Evolutionary conservation across 37 sponge, comb jelly and placozoan species (phyloP), one percentile per base, ranked within the genome.

Genomic region (Amphimedon queenslandica): DNA sequence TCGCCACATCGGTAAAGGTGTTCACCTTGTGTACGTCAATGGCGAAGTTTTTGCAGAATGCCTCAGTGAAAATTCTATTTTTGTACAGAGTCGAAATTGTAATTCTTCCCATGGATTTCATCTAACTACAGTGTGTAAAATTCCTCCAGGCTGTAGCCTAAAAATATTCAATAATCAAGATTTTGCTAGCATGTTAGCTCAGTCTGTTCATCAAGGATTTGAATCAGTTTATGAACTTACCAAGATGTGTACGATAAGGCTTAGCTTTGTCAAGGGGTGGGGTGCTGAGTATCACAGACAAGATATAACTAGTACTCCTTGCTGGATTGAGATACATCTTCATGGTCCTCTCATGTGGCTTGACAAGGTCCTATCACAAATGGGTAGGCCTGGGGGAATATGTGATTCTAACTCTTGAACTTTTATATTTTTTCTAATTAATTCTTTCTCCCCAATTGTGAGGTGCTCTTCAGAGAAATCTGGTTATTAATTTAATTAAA

Each of bases 211-310:
- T 39, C 82, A 90, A 41, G 97, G 97, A 2, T 93, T 88, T 67
- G 94, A 96, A 38, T 84, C 90, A 0, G 93, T 90, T 28, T 96
- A 89, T 64, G 91, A 93, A 64, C 80, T 96, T 23, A 93, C 93
- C 8, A 93, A 96, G 41, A 93, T 93, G 94, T 96, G 97, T 63
- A 89, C 94, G 25, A 96, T 96, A 43, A 74, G 97, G 34, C 86
- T 96, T 78, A 96, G 97, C 69, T 96, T 96, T 80, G 97, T 96
- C 63, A 96, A 96, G 80, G 97, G 97, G 27, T 96, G 97, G 97
- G 97, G 97, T 0, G 93, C 97, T 0, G 97, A 96, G 68, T 96
- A 96, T 69, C 97, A 93, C 67, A 79, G 97, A 47, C 97, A 96
- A 57, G 94, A 93, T 63, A 90, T 96, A 55, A 96, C 97, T 10